These are phyloP conservation scores for Agrochola macilenta DNA, from an alignment of 2,888 invertebrate genomes.

Conservation along the genomic window DNA sequence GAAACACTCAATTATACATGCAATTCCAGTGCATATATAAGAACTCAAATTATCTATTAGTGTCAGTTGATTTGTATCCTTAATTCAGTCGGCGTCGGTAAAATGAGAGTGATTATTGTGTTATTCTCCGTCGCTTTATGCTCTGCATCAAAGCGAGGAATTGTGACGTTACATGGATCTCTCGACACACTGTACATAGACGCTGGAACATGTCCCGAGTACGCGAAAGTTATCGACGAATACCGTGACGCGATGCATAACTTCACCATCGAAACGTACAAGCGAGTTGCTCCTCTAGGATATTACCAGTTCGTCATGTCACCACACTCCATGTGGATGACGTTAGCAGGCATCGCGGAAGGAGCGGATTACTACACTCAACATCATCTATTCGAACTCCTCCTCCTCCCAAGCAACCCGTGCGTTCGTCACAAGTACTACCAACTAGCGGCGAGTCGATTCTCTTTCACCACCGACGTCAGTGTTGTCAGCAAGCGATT, in stretches of 20 bases:
- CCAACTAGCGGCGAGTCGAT: constrained; percentile 45
- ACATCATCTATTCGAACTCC: constrained; percentile 47
- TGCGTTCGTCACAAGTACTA: constrained; percentile 56
- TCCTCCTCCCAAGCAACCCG: constrained; percentile 45
- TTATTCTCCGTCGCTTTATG: constrained; percentile 15
- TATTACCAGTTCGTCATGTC: constrained; percentile 55
- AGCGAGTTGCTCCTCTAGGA: constrained; percentile 29
- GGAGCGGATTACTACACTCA: constrained; percentile 51
- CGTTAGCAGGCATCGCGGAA: constrained; percentile 58
- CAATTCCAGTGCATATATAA: constrained; percentile 44
- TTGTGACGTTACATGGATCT: constrained; percentile 39
- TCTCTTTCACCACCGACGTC: constrained; percentile 12
- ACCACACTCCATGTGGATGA: constrained; percentile 58
- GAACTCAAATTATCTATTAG: neutral
- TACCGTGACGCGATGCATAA: constrained; percentile 50
- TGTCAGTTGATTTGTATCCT: constrained; percentile 25
- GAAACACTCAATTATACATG: constrained; percentile 7
- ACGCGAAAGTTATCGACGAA: constrained; percentile 16
- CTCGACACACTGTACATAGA: constrained; percentile 25
- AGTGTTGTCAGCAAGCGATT: constrained; percentile 31
- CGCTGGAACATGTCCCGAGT: constrained; percentile 36
- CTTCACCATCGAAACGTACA: constrained; percentile 54
- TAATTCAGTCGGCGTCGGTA: constrained; percentile 17
- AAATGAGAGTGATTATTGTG: constrained; percentile 24
- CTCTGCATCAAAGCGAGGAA: constrained; percentile 33